Evolutionary conservation across 1,140 invertebrate genomes (phyloP), one percentile per base, ranked within the genome.

Genomic region (Chrysopa pallens): DNA sequence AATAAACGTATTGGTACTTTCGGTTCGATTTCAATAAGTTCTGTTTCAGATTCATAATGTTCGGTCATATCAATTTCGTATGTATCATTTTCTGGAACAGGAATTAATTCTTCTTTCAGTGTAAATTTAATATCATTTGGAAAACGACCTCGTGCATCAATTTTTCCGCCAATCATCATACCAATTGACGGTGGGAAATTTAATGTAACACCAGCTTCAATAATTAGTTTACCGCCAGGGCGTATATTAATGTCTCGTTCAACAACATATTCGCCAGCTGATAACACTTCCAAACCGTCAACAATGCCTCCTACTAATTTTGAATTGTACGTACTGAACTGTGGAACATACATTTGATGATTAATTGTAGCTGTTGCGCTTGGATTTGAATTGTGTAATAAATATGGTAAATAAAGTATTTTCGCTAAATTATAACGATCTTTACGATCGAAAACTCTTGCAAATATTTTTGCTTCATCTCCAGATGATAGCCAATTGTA

Each of bases 111-210:
- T 57, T 85, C 74, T 52, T 82, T 83, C 7, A 84, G 57, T 1
- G 80, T 87, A 49, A 87, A 76, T 38, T 74, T 67, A 42, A 84
- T 86, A 52, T 84, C 78, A 50, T 76, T 80, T 0, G 80, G 80
- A 17, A 73, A 65, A 42, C 73, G 73, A 1, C 86, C 86, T 50
- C 77, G 68, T 1, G 86, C 85, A 51, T 91, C 84, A 29, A 97
- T 58, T 55, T 81, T 78, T 6, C 92, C 92, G 31, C 89, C 88
- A 4, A 97, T 80, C 80, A 99, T 92, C 70, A 98, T 91, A 11
- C 95, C 95, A 36, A 97, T 80, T 29, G 86, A 81, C 37, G 91
- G 81, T 38, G 85, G 80, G 64, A 90, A 90, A 48, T 75, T 74
- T 3, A 98, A 63, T 0, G 77, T 84, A 0, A 93, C 89, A 0